Percentiles rank a stretch among this genome's conserved stretches.
Evolutionary conservation across 2,888 invertebrate genomes (phyloP).

Genomic region (Ophion ellenae): DNA sequence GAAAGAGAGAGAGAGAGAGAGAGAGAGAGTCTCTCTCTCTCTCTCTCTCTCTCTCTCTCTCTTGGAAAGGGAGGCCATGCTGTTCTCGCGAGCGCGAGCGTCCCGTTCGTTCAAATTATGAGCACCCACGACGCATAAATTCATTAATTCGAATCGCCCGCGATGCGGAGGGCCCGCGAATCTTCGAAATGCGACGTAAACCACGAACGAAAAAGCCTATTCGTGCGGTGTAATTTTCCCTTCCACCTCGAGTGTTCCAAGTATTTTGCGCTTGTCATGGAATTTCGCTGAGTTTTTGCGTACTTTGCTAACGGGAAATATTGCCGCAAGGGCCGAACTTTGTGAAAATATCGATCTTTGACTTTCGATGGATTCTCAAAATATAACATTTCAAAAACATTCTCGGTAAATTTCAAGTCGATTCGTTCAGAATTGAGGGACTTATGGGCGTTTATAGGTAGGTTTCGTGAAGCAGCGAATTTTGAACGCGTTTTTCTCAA

Average conservation of each 20-base stretch:
- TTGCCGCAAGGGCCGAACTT: too few species aligned
- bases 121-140: conserved; percentile 75
- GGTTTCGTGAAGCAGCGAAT: too few species aligned
- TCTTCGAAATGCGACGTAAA: conserved; percentile 43
- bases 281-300: background rate
- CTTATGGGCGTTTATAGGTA: too few species aligned
- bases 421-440: too few species aligned
- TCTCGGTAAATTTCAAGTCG: too few species aligned
- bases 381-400: too few species aligned
- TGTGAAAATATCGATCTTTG: too few species aligned
- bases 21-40: too few species aligned
- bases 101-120: conserved; percentile 74
- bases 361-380: too few species aligned
- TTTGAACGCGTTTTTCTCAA: too few species aligned
- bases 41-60: too few species aligned
- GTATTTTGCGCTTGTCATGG: conserved; percentile 38
- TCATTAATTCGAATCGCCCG: conserved; percentile 77
- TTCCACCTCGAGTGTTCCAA: conserved; percentile 46
- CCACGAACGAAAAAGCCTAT: conserved; percentile 71
- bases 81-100: conserved; percentile 54
- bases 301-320: too few species aligned
- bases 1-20: background rate
- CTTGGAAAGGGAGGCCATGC: conserved; percentile 15
- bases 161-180: background rate
- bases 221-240: conserved; percentile 64